Evolutionary conservation across 2,888 invertebrate genomes (phyloP).

Genomic region (Aphodius granarius): DNA sequence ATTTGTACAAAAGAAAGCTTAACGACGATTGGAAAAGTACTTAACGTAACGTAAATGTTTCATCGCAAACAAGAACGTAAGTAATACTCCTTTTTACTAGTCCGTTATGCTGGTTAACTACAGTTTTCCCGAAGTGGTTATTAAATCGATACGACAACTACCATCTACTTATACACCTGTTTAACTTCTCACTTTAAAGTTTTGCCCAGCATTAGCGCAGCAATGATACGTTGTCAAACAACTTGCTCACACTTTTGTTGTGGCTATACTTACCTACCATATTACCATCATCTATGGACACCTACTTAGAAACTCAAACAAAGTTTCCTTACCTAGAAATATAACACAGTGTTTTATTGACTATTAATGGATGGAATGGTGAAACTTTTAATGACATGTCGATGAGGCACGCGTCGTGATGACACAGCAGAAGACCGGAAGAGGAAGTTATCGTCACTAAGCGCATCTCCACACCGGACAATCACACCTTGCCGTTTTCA

Average conservation of each 20-base stretch:
- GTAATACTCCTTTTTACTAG: background rate
- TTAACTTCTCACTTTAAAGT: constrained; percentile 26
- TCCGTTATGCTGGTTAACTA: background rate
- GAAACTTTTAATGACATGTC: constrained; percentile 19
- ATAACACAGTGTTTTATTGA: constrained; percentile 12
- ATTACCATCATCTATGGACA: background rate
- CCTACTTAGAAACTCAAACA: constrained; percentile 24
- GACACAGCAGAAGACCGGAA: constrained; percentile 41
- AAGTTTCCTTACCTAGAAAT: constrained; percentile 15
- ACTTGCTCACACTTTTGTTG: background rate
- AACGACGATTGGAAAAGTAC: background rate
- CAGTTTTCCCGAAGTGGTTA: constrained; percentile 19
- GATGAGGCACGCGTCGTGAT: background rate
- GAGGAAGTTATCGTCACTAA: constrained; percentile 49
- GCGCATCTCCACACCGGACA: constrained; percentile 46
- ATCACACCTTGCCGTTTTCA: constrained; percentile 46
- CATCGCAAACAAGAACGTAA: background rate
- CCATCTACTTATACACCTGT: constrained; percentile 25
- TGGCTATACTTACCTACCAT: background rate
- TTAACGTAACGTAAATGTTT: background rate
- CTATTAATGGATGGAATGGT: background rate
- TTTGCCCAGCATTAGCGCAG: constrained; percentile 6
- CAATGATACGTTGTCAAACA: background rate
- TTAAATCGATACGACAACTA: constrained; percentile 24
- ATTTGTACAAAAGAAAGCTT: background rate